Base-by-base conservation (phyloP, 2,888 invertebrate genomes). In the Lithophane socia region DNA sequence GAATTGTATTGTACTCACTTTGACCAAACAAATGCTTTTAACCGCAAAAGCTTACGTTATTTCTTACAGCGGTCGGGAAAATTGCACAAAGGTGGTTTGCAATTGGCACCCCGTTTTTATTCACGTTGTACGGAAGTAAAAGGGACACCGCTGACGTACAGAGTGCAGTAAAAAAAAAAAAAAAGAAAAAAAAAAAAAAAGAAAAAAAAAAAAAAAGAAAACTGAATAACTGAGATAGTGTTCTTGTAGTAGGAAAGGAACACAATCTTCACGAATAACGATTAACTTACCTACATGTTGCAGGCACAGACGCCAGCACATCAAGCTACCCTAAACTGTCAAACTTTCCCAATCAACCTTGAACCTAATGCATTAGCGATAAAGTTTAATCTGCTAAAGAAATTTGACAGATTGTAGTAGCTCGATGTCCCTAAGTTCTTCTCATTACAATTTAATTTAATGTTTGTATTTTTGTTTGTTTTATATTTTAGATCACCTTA, bases 61-160 rank as follows among this genome's bases (percentile, higher is more conserved):
- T 75, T 65, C 13, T 58, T 52, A 67, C 29, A 58, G 67, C 64
- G 52, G 29, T 12, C 16, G 54, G n/a, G 49, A 60, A 49, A 64
- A 73, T 47, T 47, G 16, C 58, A 77, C 69, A 73, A 82, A 69
- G n/a, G 18, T 12, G n/a, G 12, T 66, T 78, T 58, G 60, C 21
- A 61, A 77, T 73, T 77, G 78, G 68, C 78, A 77, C 63, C 37
- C 24, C 18, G 7, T 49, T 69, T 67, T 83, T 56, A 24, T 72
- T 63, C 66, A 58, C 52, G 12, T 47, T 58, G 42, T 13, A 18
- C 5, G 60, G 8, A 10, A 54, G 9, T 29, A 58, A 29, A 60
- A 24, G 37, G 44, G 56, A 54, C 54, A 60, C n/a, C 42, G 13
- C 37, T 58, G 76, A 18, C 10, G 12, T 52, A 69, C 21, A 80